phyloP scores from a whole-genome alignment of 2,888 invertebrate genomes.

The Drosophila acutilabella region DNA sequence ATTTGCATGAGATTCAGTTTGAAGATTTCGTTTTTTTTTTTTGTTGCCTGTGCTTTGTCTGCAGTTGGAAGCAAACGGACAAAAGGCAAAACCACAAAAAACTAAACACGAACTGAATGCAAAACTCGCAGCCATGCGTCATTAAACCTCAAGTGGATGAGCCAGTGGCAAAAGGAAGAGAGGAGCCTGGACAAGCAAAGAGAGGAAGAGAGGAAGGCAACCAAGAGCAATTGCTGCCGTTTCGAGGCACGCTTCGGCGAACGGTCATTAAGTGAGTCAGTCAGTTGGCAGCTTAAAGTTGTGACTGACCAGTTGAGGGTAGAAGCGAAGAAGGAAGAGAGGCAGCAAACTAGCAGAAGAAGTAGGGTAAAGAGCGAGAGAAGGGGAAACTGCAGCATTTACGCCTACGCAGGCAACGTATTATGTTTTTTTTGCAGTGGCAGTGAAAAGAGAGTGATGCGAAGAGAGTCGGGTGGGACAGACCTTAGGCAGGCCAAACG shows the following conservation, averaged over 20 bases:
- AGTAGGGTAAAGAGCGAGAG: neutral
- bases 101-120: conserved; percentile 69
- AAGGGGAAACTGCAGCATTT: conserved; percentile 28
- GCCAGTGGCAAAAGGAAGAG: neutral
- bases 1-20: neutral
- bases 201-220: neutral
- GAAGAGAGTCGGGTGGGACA: neutral
- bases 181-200: neutral
- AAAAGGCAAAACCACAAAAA: conserved; percentile 58
- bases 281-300: conserved; percentile 31
- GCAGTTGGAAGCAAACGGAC: conserved; percentile 33
- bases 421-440: conserved; percentile 20
- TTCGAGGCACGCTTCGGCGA: conserved; percentile 62
- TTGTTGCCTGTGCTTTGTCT: conserved; percentile 41
- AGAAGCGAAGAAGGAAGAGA: neutral
- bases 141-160: conserved; percentile 42
- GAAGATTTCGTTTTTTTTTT: conserved; percentile 11
- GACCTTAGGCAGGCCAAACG: conserved; percentile 38
- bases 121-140: conserved; percentile 65
- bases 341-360: neutral
- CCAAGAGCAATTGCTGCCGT: conserved; percentile 50
- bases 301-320: conserved; percentile 44
- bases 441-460: neutral
- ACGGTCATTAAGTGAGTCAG: conserved; percentile 68
- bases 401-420: conserved; percentile 60